phyloP scores from a whole-genome alignment of 2,113 vertebrate species.

The Lepisosteus osseus region DNA sequence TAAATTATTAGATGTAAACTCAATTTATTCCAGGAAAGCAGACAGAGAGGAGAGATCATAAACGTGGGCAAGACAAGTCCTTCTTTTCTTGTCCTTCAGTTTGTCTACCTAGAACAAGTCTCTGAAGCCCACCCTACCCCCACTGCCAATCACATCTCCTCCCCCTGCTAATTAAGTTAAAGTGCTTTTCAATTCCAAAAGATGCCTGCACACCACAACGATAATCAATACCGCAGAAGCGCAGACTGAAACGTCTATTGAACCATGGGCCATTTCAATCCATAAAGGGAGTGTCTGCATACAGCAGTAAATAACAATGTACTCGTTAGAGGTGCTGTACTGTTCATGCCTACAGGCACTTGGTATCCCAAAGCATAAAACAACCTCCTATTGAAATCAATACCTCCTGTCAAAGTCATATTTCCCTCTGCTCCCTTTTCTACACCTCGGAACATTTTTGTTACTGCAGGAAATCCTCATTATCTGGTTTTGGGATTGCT shows the following conservation, averaged over 20 bases:
- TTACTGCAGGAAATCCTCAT: too few relatives aligned
- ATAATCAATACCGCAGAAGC: background rate
- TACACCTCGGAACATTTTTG: too few relatives aligned
- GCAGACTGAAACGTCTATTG: background rate
- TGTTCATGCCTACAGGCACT: background rate
- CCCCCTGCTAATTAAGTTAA: background rate
- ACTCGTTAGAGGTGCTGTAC: constrained; percentile 24
- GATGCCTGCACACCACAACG: constrained; percentile 4
- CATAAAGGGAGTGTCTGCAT: constrained; percentile 40
- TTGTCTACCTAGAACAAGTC: background rate
- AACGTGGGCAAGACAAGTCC: background rate
- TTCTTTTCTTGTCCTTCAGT: background rate
- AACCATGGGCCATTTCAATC: background rate
- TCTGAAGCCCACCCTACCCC: background rate
- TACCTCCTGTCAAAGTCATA: background rate
- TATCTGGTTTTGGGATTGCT: too few relatives aligned
- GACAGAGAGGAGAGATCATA: too few relatives aligned
- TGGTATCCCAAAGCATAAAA: constrained; percentile 31
- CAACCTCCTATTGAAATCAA: background rate
- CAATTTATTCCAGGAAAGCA: too few relatives aligned
- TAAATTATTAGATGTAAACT: too few relatives aligned
- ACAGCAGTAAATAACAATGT: constrained; percentile 35
- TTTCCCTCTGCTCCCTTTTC: background rate
- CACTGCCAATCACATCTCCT: background rate
- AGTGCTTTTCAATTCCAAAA: background rate